phyloP scores from a whole-genome alignment of 2,797 vertebrate genomes.

The Chiloscyllium punctatum region DNA sequence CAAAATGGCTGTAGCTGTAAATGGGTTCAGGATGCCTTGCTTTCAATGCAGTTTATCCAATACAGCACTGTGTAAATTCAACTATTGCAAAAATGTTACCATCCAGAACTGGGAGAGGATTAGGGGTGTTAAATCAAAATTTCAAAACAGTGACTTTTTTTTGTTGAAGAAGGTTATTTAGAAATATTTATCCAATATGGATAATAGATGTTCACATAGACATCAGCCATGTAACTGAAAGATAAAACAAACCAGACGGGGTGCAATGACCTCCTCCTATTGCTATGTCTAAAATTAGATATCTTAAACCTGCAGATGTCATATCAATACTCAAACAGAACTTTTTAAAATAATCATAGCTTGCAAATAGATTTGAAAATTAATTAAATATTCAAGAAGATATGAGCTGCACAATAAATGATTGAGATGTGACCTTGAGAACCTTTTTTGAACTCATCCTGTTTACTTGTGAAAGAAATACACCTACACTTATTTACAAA shows the following conservation, averaged over 20 bases:
- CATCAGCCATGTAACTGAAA: not conserved
- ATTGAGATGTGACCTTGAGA: not conserved
- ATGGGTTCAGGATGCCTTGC: too few relatives aligned
- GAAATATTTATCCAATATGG: not conserved
- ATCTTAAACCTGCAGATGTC: not conserved
- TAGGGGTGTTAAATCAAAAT: not conserved
- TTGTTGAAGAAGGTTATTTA: not conserved
- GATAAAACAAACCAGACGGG: too few relatives aligned
- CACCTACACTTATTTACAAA: not conserved
- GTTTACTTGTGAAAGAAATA: not conserved
- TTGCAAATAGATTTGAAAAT: slow-evolving; percentile 14
- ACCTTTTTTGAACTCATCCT: not conserved
- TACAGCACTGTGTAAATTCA: too few relatives aligned
- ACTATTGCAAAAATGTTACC: too few relatives aligned
- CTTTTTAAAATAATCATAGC: not conserved
- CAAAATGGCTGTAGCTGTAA: too few relatives aligned
- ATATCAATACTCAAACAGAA: not conserved
- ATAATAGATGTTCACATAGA: not conserved
- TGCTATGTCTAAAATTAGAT: too few relatives aligned
- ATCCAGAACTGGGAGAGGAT: too few relatives aligned
- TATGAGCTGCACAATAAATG: not conserved
- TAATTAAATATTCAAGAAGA: slow-evolving; percentile 6
- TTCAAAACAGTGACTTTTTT: not conserved
- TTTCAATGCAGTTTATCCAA: too few relatives aligned
- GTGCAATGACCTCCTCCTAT: not conserved